Base-by-base conservation (phyloP, 2,113 vertebrate genomes). In the Polypterus bichir region DNA sequence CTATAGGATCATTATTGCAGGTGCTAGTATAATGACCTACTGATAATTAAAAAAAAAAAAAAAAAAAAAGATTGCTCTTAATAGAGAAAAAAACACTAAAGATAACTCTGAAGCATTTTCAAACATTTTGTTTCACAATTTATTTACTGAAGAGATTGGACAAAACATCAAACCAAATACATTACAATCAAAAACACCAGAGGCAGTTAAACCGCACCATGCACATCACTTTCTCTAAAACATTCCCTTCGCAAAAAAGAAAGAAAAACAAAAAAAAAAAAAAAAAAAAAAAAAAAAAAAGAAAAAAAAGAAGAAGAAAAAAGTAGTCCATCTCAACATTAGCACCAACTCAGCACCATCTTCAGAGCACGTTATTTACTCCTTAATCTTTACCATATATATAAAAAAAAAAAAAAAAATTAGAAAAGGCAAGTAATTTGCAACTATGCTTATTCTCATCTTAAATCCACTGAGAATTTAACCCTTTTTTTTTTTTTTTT, bases 141-240 rank as follows among this genome's bases (percentile, higher is more conserved):
- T 97, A 94, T 97, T 98, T 94, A 97, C 91, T 89, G 91, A 97
- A 96, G 94, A 97, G 92, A 94, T 97, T 94, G 89, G 96, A 97
- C 92, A 93, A 96, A 95, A 98, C 96, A 97, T 93, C 85, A 93
- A 98, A 93, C 92, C 88, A 89, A 89, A 92, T 94, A 97, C 92
- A 90, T 92, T 92, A 97, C 93, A 88, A 86, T 88, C 84, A 92
- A 93, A 27, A 97, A 94, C 92, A 97, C 94, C 93, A 92, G 91
- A 94, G 92, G 92, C 91, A 92, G 87, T 76, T 80, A 91, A 87
- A 87, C 84, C 88, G 92, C 91, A 88, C 91, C 94, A 96, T 96
- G 96, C 94, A 94, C 73, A 58, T 60, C 63, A 77, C 79, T 80
- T 74, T 66, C 70, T 61, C 59, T 47, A 84, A 70, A 75, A 79